A percentile compares a stretch with the other conserved stretches of the same genome.
Evolutionary conservation across 37 sponge, comb jelly and placozoan species (phyloP).

Genomic region (Aphrocallistes beatrix): DNA sequence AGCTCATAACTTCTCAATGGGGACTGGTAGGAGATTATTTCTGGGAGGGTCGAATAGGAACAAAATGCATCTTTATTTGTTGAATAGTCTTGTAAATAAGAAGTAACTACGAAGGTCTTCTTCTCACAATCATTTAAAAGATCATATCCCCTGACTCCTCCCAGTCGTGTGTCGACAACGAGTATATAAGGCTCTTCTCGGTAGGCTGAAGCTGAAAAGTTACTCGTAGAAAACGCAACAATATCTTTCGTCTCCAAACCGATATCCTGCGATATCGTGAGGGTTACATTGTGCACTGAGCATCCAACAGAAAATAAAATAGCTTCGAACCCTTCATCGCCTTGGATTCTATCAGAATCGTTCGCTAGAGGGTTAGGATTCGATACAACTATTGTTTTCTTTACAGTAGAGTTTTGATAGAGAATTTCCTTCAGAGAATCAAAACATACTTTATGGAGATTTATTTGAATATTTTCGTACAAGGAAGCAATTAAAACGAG

Average conservation of each 20-base stretch:
- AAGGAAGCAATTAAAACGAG: background rate
- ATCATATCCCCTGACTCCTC: background rate
- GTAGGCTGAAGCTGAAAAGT: background rate
- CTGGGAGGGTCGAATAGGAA: background rate
- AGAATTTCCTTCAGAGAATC: background rate
- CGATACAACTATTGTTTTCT: background rate
- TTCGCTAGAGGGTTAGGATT: background rate
- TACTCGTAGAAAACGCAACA: constrained; percentile 1
- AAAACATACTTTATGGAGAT: background rate
- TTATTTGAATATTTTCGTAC: background rate
- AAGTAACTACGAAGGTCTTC: background rate
- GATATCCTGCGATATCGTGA: constrained; percentile 2
- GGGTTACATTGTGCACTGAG: background rate
- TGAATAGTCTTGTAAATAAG: background rate
- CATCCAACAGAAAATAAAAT: background rate
- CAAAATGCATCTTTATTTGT: background rate
- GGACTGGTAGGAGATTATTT: background rate
- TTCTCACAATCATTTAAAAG: background rate
- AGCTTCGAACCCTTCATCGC: background rate
- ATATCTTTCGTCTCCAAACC: background rate
- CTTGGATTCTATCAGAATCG: background rate
- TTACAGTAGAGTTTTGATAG: background rate
- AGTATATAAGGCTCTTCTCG: background rate
- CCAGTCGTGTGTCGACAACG: background rate
- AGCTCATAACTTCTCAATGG: background rate